These are phyloP conservation scores for Phrynosoma platyrhinos DNA, from an alignment of 2,113 vertebrate genomes.

Conservation along the genomic window DNA sequence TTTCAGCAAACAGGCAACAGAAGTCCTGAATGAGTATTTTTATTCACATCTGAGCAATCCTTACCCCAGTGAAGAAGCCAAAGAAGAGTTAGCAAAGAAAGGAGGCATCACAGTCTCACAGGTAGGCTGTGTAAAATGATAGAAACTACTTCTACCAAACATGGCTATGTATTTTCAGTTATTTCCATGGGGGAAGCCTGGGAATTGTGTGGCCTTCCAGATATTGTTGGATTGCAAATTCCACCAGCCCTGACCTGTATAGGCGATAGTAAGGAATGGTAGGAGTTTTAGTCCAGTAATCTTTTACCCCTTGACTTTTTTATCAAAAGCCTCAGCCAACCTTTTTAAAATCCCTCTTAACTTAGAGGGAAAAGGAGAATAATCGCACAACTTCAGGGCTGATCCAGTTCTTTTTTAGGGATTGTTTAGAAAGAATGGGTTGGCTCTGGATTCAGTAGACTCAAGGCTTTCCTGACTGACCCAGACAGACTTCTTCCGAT, in stretches of 20 bases:
- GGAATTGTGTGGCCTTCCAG: too few relatives aligned
- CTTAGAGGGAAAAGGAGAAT: not conserved
- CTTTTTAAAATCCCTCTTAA: not conserved
- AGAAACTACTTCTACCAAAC: not conserved
- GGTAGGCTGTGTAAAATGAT: conserved; percentile 66
- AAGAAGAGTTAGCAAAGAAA: conserved; percentile 91
- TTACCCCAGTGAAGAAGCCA: conserved; percentile 92
- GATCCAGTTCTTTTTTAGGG: not conserved
- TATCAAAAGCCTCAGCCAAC: not conserved
- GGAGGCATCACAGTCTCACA: conserved; percentile 91
- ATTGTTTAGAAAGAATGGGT: not conserved
- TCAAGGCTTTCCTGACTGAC: too few relatives aligned
- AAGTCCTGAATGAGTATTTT: conserved; percentile 92
- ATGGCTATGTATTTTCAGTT: not conserved
- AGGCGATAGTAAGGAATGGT: too few relatives aligned
- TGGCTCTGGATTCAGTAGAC: not conserved
- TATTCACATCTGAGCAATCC: conserved; percentile 93
- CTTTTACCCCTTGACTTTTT: not conserved
- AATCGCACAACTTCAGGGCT: not conserved
- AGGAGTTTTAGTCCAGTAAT: not conserved
- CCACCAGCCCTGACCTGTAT: too few relatives aligned
- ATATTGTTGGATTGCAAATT: too few relatives aligned
- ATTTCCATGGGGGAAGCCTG: not conserved
- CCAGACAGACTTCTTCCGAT: not conserved
- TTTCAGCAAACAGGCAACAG: conserved; percentile 92